Evolutionary conservation across 2,113 vertebrate genomes (phyloP).

Genomic region (Nycticorax nycticorax): DNA sequence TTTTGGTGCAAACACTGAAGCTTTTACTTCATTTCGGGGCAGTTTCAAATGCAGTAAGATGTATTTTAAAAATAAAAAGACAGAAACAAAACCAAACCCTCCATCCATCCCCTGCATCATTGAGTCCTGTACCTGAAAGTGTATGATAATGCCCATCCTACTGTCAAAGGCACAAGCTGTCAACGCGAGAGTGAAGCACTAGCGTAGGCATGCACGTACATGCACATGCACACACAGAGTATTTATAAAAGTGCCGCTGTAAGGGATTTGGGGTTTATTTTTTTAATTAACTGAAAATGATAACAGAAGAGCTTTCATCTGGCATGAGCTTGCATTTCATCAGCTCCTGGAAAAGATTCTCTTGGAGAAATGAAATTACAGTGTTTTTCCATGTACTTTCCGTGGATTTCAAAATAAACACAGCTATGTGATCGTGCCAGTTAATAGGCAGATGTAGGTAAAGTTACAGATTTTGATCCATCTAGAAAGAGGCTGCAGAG

Average conservation of each 20-base stretch:
- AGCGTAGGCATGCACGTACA: not conserved
- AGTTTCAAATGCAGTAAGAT: not conserved
- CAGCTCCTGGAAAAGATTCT: conserved; percentile 52
- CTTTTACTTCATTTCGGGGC: not conserved
- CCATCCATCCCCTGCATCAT: not conserved
- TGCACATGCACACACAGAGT: not conserved
- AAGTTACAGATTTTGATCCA: not conserved
- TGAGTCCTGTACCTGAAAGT: not conserved
- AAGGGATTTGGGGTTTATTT: conserved; percentile 65
- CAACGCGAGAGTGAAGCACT: not conserved
- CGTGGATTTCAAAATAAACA: conserved; percentile 68
- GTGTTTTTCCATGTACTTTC: not conserved
- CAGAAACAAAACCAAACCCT: not conserved
- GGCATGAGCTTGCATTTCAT: conserved; percentile 43
- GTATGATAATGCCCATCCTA: not conserved
- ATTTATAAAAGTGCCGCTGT: conserved; percentile 10
- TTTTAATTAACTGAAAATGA: conserved; percentile 73
- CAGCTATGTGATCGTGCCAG: not conserved
- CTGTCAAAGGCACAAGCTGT: not conserved
- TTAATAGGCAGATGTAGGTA: conserved; percentile 32
- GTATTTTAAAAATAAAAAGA: not conserved
- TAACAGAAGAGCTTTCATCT: conserved; percentile 65
- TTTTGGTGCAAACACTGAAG: not conserved
- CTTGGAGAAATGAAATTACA: conserved; percentile 59
- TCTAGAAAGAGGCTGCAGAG: not conserved